These are phyloP conservation scores for Antheraea yamamai DNA, from an alignment of 2,888 invertebrate genomes.

Conservation along the genomic window DNA sequence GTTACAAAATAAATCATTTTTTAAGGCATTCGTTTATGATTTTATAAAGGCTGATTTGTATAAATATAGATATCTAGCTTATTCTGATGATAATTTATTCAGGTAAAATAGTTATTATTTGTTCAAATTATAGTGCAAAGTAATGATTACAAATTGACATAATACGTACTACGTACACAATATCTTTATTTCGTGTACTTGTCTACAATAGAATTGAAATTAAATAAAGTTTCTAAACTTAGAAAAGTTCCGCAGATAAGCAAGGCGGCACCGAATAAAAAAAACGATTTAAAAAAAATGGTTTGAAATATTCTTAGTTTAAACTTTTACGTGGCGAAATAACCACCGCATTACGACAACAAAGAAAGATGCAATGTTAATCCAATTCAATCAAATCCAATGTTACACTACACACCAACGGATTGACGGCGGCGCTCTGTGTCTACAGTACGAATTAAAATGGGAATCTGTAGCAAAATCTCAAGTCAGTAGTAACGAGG, in stretches of 20 bases:
- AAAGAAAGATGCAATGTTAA: background rate
- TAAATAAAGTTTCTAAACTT: too few species aligned
- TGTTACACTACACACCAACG: background rate
- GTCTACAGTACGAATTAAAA: background rate
- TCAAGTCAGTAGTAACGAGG: background rate
- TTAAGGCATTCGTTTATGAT: background rate
- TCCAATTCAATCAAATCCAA: background rate
- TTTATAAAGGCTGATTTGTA: background rate
- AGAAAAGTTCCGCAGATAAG: too few species aligned
- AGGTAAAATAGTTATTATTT: background rate
- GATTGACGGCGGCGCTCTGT: background rate
- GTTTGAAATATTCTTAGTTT: background rate
- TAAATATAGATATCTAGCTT: background rate
- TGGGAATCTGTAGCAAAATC: background rate
- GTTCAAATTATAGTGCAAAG: background rate
- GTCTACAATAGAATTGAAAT: too few species aligned
- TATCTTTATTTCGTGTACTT: too few species aligned
- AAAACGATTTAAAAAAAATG: too few species aligned
- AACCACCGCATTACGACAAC: background rate
- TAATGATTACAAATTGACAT: background rate
- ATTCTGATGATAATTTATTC: background rate
- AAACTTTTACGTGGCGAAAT: background rate
- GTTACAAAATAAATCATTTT: background rate
- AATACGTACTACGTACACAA: too few species aligned
- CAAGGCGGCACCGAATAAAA: too few species aligned